Percentiles rank a stretch among this genome's conserved stretches.
Evolutionary conservation across 2,797 vertebrate species (phyloP).

Genomic region (Paedocypris micromegethes): DNA sequence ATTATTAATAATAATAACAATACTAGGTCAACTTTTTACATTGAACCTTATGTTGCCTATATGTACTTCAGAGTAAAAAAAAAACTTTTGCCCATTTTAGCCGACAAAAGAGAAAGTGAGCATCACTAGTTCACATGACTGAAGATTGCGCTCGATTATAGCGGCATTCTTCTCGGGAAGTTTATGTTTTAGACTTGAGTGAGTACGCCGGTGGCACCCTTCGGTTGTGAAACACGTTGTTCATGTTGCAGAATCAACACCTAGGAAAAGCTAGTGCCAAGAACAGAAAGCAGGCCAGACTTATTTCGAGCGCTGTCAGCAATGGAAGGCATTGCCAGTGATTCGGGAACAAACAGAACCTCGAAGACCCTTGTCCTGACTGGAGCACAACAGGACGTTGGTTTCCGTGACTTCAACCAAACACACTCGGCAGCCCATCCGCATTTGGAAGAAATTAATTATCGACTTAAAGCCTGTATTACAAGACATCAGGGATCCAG

Average conservation of each 20-base stretch:
- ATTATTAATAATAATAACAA: too few species aligned
- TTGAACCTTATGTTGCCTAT: too few species aligned
- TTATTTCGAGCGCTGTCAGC: constrained; percentile 6
- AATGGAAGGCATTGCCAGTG: constrained; percentile 13
- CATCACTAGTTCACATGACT: too few species aligned
- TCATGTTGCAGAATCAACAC: not conserved
- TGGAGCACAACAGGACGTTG: not conserved
- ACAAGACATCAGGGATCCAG: not conserved
- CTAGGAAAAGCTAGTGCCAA: not conserved
- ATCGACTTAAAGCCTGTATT: constrained; percentile 12
- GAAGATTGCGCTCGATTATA: too few species aligned
- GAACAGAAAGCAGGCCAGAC: not conserved
- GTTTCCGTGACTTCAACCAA: not conserved
- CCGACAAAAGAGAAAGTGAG: too few species aligned
- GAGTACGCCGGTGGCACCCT: too few species aligned
- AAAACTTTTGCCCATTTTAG: too few species aligned
- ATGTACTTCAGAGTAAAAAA: too few species aligned
- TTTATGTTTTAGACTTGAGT: too few species aligned
- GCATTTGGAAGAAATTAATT: constrained; percentile 17
- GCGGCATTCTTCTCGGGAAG: too few species aligned
- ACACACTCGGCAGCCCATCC: constrained; percentile 4
- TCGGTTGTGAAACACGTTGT: too few species aligned
- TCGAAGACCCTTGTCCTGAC: not conserved
- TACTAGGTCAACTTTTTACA: too few species aligned
- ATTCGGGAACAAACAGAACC: constrained; percentile 17